These are phyloP conservation scores for Hirtodrosophila confusa DNA, from an alignment of 2,888 invertebrate genomes.

Conservation along the genomic window DNA sequence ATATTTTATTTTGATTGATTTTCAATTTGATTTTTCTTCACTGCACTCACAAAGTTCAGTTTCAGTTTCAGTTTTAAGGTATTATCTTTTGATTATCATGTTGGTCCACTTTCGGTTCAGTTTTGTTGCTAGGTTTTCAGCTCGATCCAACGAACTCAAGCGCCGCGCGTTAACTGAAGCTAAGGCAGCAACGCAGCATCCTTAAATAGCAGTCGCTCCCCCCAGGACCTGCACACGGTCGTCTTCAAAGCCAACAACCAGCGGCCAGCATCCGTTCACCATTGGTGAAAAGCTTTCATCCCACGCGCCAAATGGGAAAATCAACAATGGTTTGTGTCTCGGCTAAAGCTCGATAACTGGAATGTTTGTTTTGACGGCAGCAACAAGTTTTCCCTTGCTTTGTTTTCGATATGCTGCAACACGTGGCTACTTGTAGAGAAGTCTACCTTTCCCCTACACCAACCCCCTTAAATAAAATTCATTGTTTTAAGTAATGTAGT, in stretches of 20 bases:
- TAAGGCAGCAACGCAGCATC: conserved; percentile 82
- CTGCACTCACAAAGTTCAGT: conserved; percentile 16
- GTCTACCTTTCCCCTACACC: too few relatives aligned
- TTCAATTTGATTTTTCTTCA: conserved; percentile 1
- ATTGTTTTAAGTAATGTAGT: conserved; percentile 1
- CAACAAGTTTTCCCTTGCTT: conserved; percentile 39
- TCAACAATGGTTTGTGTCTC: conserved; percentile 41
- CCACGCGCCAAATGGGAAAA: conserved; percentile 5
- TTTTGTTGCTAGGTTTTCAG: conserved; percentile 46
- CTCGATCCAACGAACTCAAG: conserved; percentile 78
- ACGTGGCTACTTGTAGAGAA: conserved; percentile 5
- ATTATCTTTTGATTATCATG: conserved; percentile 45
- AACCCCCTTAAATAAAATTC: neutral
- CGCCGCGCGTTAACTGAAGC: conserved; percentile 82
- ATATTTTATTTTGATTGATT: conserved; percentile 6
- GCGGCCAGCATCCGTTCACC: conserved; percentile 38
- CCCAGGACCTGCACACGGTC: conserved; percentile 33
- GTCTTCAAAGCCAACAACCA: conserved; percentile 52
- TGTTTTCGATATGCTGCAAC: conserved; percentile 11
- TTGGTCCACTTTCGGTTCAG: conserved; percentile 45
- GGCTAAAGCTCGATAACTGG: conserved; percentile 47
- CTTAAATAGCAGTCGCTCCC: conserved; percentile 78
- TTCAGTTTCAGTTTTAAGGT: neutral
- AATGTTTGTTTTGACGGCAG: conserved; percentile 39
- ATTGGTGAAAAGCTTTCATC: conserved; percentile 50